Evolutionary conservation across 2,888 invertebrate genomes (phyloP).

Genomic region (Apoda limacodes): DNA sequence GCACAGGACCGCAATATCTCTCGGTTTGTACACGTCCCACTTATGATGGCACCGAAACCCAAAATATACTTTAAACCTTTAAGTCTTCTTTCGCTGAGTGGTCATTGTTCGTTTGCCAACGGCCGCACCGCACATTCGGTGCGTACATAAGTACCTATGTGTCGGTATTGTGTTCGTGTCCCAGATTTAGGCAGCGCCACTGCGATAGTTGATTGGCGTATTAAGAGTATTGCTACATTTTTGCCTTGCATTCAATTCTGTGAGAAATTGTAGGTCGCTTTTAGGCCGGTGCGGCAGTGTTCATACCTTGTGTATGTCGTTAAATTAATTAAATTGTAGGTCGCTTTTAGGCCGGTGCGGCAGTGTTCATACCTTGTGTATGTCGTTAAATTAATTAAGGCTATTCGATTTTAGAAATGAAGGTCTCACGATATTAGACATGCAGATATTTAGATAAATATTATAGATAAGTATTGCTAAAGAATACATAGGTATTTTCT

Average conservation of each 20-base stretch:
- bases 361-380: no score
- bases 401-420: no score
- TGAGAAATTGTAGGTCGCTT: constrained; percentile 56
- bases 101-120: constrained; percentile 43
- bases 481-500: no score
- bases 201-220: constrained; percentile 58
- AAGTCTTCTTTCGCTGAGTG: constrained; percentile 41
- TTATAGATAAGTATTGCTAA: no score
- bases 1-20: constrained; percentile 57
- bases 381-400: no score
- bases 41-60: constrained; percentile 60
- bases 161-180: constrained; percentile 47
- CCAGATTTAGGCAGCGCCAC: constrained; percentile 60
- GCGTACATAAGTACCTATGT: constrained; percentile 21
- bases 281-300: constrained; percentile 52
- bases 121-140: constrained; percentile 30
- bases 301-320: no score
- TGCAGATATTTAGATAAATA: no score
- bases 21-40: constrained; percentile 58
- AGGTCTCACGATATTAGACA: no score
- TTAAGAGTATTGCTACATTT: constrained; percentile 60
- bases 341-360: constrained; percentile 52
- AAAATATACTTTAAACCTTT: constrained; percentile 37
- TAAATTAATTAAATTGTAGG: no score
- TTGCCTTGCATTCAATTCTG: constrained; percentile 62